Evolutionary conservation across 1,140 invertebrate genomes (phyloP), one percentile per base, ranked within the genome.

Genomic region (Nylanderia fulva): DNA sequence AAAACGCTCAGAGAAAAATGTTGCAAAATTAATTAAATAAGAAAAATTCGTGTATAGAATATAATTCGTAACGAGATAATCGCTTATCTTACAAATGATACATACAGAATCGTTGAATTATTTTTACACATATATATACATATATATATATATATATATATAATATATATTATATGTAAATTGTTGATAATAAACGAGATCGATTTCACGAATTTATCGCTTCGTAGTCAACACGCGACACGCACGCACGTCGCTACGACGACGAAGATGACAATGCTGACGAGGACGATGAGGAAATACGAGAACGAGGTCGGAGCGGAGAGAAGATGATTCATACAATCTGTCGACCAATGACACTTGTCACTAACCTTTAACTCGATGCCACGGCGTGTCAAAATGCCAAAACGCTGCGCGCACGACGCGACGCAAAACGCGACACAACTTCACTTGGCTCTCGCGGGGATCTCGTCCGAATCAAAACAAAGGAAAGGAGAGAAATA

Each of bases 331-430:
- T 45, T 82, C 66, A 82, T 45, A 72, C 52, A 11, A 7, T 71
- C 33, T 56, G 33, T 11, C 64, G 52, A 71, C 36, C 52, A 27
- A 69, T 69, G 76, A 82, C 77, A 82, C 66, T 82, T 82, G 66
- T 80, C 74, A 61, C 69, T 80, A 80, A 80, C 64, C 64, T 82
- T 58, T 9, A 54, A 39, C 36, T 29, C 6, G 18, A 56, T 42
- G 21, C 24, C 18, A 15, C 42, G 56, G 13, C 76, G 76, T 13
- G 42, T 36, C 58, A 58, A 13, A n/a, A 61, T 42, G 36, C n/a
- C 64, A 36, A 24, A 24, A 42, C 15, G 72, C 36, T 56, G 56
- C 52, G 29, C 33, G 52, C 7, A 3, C 18, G 29, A 58, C 72
- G 72, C 52, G 52, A 24, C 33, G 18, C 68, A 33, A 36, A n/a